Conservation (phyloP, 2,113 vertebrate genomes). For the Dascyllus trimaculatus region DNA sequence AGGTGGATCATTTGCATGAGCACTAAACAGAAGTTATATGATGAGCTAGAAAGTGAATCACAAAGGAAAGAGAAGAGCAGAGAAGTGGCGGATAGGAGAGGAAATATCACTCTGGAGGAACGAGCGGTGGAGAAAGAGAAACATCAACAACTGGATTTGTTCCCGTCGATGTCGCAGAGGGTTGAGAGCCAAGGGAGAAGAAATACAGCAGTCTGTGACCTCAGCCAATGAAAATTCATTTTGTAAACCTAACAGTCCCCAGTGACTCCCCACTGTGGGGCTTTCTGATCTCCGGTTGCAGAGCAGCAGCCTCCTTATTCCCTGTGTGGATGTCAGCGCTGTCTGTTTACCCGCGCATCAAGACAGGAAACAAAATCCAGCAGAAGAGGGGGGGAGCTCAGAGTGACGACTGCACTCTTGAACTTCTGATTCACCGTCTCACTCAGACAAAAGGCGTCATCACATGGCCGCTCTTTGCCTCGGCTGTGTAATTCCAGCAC, state of each 20-base stretch:
- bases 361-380: slow-evolving; percentile 26
- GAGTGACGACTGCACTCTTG: slow-evolving; percentile 50
- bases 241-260: slow-evolving; percentile 53
- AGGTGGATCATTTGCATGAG: background rate
- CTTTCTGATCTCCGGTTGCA: slow-evolving; percentile 41
- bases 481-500: background rate
- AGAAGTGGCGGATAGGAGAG: background rate
- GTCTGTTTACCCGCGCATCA: slow-evolving; percentile 55
- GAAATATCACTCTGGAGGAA: slow-evolving; percentile 3
- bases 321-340: slow-evolving; percentile 27
- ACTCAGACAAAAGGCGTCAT: slow-evolving; percentile 3
- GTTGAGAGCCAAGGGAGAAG: slow-evolving; percentile 13
- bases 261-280: slow-evolving; percentile 15
- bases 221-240: slow-evolving; percentile 36
- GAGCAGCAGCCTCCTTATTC: slow-evolving; percentile 21
- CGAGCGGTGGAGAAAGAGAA: background rate
- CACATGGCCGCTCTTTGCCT: background rate
- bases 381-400: background rate
- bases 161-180: slow-evolving; percentile 15
- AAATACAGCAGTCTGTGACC: slow-evolving; percentile 48
- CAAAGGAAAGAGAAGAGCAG: background rate
- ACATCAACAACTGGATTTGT: slow-evolving; percentile 17
- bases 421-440: slow-evolving; percentile 43
- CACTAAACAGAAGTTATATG: background rate
- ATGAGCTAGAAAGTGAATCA: background rate